Percentiles rank a stretch among this genome's conserved stretches.
Evolutionary conservation across 2,113 vertebrate genomes (phyloP).

Genomic region (Scytalopus superciliaris): DNA sequence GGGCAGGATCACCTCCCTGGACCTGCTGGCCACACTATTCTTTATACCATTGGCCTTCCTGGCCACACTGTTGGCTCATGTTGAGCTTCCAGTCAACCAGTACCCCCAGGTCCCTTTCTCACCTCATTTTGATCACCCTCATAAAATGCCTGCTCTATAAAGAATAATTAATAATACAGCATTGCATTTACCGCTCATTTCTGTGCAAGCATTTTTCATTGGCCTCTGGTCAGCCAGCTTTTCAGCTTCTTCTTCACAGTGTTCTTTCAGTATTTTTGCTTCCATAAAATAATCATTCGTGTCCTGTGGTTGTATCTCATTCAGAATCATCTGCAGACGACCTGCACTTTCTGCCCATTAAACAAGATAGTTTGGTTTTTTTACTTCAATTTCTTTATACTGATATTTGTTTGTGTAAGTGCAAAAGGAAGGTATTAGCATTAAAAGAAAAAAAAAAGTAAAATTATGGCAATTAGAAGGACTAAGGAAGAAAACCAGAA

Average conservation of each 20-base stretch:
- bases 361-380: neutral
- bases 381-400: neutral
- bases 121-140: neutral
- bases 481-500: neutral
- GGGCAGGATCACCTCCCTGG: no score
- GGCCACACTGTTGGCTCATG: no score
- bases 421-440: neutral
- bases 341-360: conserved; percentile 76
- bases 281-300: conserved; percentile 89
- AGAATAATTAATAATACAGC: neutral
- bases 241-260: conserved; percentile 35
- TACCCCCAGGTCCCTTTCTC: no score
- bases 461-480: accelerated
- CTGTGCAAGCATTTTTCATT: neutral
- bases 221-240: conserved; percentile 35
- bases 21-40: no score
- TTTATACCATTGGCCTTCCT: no score
- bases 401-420: neutral
- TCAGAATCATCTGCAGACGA: conserved; percentile 86
- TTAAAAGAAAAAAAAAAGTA: neutral
- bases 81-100: no score
- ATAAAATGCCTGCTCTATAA: neutral
- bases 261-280: conserved; percentile 80
- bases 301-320: conserved; percentile 93
- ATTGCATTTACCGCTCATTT: conserved; percentile 67